Percentiles rank a stretch among this genome's conserved stretches.
These are phyloP conservation scores for Heliconius hewitsoni DNA, from an alignment of 1,140 invertebrate genomes.

Conservation along the genomic window DNA sequence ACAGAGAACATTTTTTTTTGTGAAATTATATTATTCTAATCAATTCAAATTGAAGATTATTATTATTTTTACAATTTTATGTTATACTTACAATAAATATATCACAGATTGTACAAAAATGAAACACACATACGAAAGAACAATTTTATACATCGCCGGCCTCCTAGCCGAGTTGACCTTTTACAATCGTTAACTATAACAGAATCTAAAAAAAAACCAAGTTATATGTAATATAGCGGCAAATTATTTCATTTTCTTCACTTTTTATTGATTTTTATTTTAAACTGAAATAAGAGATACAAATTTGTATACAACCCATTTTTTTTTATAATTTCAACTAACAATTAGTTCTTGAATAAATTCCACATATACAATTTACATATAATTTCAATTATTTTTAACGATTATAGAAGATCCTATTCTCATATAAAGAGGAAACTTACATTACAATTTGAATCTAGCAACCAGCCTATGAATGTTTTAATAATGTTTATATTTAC, in stretches of 20 bases:
- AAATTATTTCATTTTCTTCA: neutral
- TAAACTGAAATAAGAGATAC: neutral
- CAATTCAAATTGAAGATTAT: constrained; percentile 44
- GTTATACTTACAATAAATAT: constrained; percentile 78
- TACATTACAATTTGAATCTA: constrained; percentile 58
- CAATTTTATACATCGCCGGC: constrained; percentile 47
- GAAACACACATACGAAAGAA: constrained; percentile 48
- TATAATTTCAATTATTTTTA: neutral
- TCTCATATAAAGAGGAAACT: constrained; percentile 45
- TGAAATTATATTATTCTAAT: constrained; percentile 36
- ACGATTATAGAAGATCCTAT: constrained; percentile 1
- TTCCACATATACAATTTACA: neutral
- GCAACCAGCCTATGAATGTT: constrained; percentile 59
- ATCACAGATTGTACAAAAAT: constrained; percentile 79
- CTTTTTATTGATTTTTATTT: neutral
- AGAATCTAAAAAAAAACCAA: neutral
- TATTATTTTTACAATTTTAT: constrained; percentile 53
- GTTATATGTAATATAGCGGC: neutral
- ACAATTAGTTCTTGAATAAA: too few relatives aligned
- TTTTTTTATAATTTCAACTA: too few relatives aligned
- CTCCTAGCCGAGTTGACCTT: constrained; percentile 2
- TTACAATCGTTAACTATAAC: neutral
- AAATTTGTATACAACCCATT: too few relatives aligned
- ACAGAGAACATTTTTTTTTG: neutral
- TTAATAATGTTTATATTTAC: constrained; percentile 61